Base-by-base conservation (phyloP, 2,888 invertebrate species). In the Thymelicus sylvestris region DNA sequence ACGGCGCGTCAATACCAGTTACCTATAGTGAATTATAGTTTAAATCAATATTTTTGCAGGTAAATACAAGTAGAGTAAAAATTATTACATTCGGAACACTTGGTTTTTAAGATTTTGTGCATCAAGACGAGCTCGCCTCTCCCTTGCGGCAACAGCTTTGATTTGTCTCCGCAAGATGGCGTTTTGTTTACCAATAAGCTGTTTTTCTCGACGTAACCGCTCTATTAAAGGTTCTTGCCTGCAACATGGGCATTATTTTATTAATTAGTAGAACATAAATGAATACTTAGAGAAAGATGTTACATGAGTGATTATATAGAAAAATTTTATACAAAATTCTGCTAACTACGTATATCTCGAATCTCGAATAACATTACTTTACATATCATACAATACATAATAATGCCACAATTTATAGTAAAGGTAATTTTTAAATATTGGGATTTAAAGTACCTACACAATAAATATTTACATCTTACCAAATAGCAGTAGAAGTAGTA, bases 191-290 rank as follows among this genome's bases (percentile, higher is more conserved):
- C 83, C 78, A 6, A 86, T 82, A 68, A 90, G 75, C 68, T 93
- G 92, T 66, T 94, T 94, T 67, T 94, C 94, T 8, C 91, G 86
- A 6, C 94, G 88, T 47, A 94, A 78, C 19, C 94, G 87, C 15
- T 94, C 94, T 75, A 94, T 84, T 0, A 92, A 75, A 1, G 93
- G 87, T 73, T 94, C 94, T 79, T 93, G 91, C 93, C 94, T 94
- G 70, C 8, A 79, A 77, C 31, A 31, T 5, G 19, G 15, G 6
- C 15, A 7, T 1, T 15, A 52, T 12, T 31, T 31, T 5, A 31
- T 31, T 31, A 5, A 31, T 31, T 1, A 5, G 31, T 31, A 31
- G 31, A 31, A 31, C 2, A 2, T 31, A 3, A 2, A 31, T 31
- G 3, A 31, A 31, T 31, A 31, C 31, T 31, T 5, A 31, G 31